These are phyloP conservation scores for Isaurus tuberculatus DNA, from an alignment of 92 coral and sea anemone genomes.

Conservation along the genomic window DNA sequence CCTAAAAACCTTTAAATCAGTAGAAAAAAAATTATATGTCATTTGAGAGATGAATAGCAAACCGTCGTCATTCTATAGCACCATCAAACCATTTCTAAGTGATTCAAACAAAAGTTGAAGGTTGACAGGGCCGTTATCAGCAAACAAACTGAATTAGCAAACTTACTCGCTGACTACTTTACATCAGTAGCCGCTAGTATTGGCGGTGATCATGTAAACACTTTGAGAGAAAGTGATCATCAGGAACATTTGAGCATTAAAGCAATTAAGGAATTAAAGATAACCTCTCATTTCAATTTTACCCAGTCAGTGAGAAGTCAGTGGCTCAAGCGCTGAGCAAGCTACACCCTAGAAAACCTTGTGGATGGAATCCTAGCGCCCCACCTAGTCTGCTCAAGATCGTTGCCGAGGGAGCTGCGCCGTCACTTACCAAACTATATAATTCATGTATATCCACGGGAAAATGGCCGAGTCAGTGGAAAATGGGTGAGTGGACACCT, in stretches of 20 bases:
- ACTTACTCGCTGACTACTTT: constrained; percentile 18
- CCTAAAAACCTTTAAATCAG: too few relatives aligned
- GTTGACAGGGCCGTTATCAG: background rate
- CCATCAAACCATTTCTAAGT: background rate
- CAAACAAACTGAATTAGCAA: constrained; percentile 19
- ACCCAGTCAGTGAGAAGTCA: too few relatives aligned
- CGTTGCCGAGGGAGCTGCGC: constrained; percentile 35
- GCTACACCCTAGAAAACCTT: constrained; percentile 31
- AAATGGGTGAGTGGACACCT: too few relatives aligned
- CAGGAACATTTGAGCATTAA: background rate
- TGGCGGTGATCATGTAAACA: too few relatives aligned
- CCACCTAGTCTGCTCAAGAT: constrained; percentile 31
- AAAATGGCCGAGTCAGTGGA: constrained; percentile 51
- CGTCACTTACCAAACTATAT: constrained; percentile 38
- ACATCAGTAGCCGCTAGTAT: constrained; percentile 31
- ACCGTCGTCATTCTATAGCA: background rate
- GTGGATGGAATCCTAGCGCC: constrained; percentile 22
- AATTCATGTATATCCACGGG: constrained; percentile 16
- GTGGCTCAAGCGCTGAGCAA: too few relatives aligned
- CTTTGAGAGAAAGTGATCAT: constrained; percentile 18
- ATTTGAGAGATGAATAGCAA: background rate
- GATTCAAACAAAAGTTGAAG: background rate
- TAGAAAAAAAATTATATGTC: too few relatives aligned
- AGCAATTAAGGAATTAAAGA: background rate
- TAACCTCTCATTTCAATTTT: constrained; percentile 6